These are phyloP conservation scores for Patiria miniata DNA, from an alignment of 35 echinoderm and acorn worm species.

Conservation along the genomic window DNA sequence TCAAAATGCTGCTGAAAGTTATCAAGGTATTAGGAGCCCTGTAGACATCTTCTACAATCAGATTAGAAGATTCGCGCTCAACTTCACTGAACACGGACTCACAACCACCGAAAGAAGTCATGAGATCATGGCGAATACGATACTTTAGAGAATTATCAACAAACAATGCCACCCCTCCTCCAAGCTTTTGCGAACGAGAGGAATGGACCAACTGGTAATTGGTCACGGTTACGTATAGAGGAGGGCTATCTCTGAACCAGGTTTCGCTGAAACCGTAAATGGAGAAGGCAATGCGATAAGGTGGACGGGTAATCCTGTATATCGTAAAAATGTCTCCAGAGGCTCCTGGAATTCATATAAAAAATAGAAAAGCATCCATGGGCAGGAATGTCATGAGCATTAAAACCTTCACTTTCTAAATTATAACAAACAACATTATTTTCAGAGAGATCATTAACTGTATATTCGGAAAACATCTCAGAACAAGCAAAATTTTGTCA, in stretches of 20 bases:
- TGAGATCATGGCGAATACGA: neutral
- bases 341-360: no score
- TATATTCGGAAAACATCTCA: neutral
- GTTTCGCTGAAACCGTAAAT: neutral
- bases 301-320: no score
- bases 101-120: neutral
- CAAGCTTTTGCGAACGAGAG: neutral
- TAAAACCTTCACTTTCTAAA: neutral
- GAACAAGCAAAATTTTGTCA: neutral
- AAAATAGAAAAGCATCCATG: neutral
- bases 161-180: neutral
- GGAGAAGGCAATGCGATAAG: neutral
- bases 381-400: neutral
- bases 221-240: neutral
- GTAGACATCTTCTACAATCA: slow-evolving; percentile 5
- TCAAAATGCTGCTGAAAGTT: neutral
- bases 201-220: neutral
- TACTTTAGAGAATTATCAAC: neutral
- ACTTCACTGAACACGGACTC: neutral
- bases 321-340: no score
- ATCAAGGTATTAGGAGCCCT: neutral
- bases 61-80: neutral
- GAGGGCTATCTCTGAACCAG: neutral
- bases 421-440: slow-evolving; percentile 3
- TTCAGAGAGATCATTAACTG: neutral